Conservation (phyloP, 2,113 vertebrate species). For the Sitta europaea region DNA sequence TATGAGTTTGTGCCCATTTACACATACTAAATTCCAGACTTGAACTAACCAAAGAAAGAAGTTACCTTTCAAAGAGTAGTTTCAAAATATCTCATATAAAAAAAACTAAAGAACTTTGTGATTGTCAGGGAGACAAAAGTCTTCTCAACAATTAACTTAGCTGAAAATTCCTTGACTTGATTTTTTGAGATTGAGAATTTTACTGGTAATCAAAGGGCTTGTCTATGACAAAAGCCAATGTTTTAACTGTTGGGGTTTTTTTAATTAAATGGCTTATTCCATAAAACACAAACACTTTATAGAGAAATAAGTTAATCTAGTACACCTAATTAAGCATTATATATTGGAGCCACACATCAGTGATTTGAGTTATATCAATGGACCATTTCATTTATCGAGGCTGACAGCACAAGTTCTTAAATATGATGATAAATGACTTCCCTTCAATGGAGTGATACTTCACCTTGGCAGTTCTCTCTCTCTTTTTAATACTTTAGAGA, state of each 20-base stretch:
- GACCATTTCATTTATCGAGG: conserved; percentile 62
- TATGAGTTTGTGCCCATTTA: background rate
- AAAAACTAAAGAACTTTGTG: background rate
- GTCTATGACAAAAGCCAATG: background rate
- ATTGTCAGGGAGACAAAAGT: background rate
- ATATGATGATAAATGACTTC: conserved; percentile 70
- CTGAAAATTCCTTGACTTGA: background rate
- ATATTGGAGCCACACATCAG: conserved; percentile 53
- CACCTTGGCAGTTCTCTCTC: conserved; percentile 57
- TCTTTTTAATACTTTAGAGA: conserved; percentile 50
- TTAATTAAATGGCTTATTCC: conserved; percentile 32
- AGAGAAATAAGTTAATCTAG: conserved; percentile 67
- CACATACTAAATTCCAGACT: background rate
- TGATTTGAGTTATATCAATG: conserved; percentile 58
- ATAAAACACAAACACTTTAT: conserved; percentile 64
- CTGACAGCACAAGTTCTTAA: conserved; percentile 71
- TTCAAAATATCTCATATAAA: background rate
- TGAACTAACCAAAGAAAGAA: background rate
- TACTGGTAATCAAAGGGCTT: background rate
- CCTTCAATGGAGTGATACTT: conserved; percentile 61
- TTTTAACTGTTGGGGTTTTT: background rate
- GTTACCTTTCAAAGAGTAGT: background rate
- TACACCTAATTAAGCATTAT: conserved; percentile 68
- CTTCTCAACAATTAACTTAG: background rate
- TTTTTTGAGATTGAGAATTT: conserved; percentile 41